Evolutionary conservation across 2,888 invertebrate species (phyloP), one percentile per base, ranked within the genome.

Genomic region (Polietes domitor): DNA sequence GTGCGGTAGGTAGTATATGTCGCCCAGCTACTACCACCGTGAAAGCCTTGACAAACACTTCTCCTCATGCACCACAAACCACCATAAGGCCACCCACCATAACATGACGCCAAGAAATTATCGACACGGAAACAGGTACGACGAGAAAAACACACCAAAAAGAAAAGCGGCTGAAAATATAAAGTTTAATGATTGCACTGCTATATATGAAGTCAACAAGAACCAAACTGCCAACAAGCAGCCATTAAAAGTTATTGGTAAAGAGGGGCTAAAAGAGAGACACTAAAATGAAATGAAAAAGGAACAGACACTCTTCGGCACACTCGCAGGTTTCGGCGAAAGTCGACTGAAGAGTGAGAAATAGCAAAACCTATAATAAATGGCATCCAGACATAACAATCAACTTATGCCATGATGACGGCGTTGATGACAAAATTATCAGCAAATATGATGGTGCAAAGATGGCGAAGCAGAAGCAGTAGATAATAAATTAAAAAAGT

Each of bases 241-340:
- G 50, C 76, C 68, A 81, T 81, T 84, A 78, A 84, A 78, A 78
- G 68, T 78, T 78, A 63, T 70, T 78, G 76, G 61, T 50, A 61
- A 77, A 41, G 43, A 65, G 68, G 61, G n/a, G 78, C 53, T n/a
- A 58, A 68, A 68, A 21, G 68, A 24, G n/a, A 19, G 37, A 24
- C 43, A 26, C 61, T 61, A 32, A 61, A 68, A 68, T 43, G 24
- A 43, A 17, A 53, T 21, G 41, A 63, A 47, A 68, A 80, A 63
- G 72, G 47, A 71, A 79, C 37, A 43, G 28, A 32, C 50, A 47
- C 55, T n/a, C n/a, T n/a, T n/a, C n/a, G n/a, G n/a, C n/a, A 17
- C 12, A 17, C 37, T 7, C 37, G 32, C 32, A 7, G 32, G 32
- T 9, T 37, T 3, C 37, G 4, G 37, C 37, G 1, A 12, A 37